phyloP scores from a whole-genome alignment of 1,140 invertebrate species.

The Diabrotica virgifera region DNA sequence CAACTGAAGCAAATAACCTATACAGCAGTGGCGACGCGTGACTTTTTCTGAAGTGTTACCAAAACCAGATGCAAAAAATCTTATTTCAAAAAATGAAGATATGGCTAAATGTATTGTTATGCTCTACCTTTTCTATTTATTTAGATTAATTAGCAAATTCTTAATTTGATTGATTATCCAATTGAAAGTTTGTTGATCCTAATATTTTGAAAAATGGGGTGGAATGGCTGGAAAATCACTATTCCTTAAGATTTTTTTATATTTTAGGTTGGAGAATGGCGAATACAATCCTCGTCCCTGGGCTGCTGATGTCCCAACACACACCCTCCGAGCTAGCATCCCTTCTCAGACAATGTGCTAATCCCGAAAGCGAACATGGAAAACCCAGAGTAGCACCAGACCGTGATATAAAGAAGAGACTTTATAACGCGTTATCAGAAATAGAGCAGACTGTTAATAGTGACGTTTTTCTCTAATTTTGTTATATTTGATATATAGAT shows the following conservation, averaged over 20 bases:
- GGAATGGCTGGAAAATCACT: no score
- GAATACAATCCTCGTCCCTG: slow-evolving; percentile 58
- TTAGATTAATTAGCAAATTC: no score
- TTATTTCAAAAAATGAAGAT: no score
- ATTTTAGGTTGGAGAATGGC: slow-evolving; percentile 60
- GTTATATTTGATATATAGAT: slow-evolving; percentile 3
- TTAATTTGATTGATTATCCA: no score
- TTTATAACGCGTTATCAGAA: slow-evolving; percentile 54
- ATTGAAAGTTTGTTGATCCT: no score
- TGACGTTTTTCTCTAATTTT: slow-evolving; percentile 36
- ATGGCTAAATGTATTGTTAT: no score
- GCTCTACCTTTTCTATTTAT: no score
- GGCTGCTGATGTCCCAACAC: slow-evolving; percentile 57
- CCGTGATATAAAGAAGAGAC: slow-evolving; percentile 48
- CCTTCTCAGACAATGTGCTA: slow-evolving; percentile 56
- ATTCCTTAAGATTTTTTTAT: slow-evolving; percentile 36
- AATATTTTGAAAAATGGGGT: no score
- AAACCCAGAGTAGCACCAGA: slow-evolving; percentile 48
- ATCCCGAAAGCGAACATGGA: slow-evolving; percentile 49
- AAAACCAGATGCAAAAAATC: no score
- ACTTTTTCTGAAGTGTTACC: no score
- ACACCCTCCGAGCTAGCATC: slow-evolving; percentile 55
- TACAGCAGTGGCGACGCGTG: no score
- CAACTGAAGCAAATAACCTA: no score
- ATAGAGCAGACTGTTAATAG: slow-evolving; percentile 46